Evolutionary conservation across 2,888 invertebrate genomes (phyloP).

Genomic region (Gymnosoma rotundatum): DNA sequence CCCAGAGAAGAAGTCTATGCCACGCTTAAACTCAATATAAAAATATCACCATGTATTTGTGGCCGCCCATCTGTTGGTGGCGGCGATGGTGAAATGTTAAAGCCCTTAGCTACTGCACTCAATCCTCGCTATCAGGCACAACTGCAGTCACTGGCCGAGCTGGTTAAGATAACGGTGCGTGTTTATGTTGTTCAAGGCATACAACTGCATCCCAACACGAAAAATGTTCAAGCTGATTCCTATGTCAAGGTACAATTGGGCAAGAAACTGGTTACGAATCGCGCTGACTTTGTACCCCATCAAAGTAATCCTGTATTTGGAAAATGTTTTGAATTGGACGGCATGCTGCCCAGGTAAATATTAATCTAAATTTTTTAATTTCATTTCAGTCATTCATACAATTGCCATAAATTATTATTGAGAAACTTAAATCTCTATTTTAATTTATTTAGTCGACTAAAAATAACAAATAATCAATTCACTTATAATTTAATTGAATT

Average conservation of each 20-base stretch:
- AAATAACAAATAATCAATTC: constrained; percentile 3
- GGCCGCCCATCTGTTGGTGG: constrained; percentile 37
- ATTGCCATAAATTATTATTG: not conserved
- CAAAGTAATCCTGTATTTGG: constrained; percentile 93
- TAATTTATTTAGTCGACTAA: not conserved
- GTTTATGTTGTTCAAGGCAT: constrained; percentile 90
- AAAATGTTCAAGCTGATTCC: constrained; percentile 89
- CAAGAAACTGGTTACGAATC: constrained; percentile 86
- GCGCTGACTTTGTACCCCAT: constrained; percentile 87
- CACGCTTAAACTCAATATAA: constrained; percentile 78
- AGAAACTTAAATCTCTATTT: constrained; percentile 1
- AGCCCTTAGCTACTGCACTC: constrained; percentile 71
- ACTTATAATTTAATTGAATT: constrained; percentile 35
- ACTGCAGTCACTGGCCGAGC: constrained; percentile 73
- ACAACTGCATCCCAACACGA: constrained; percentile 88
- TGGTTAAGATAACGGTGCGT: constrained; percentile 83
- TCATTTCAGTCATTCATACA: not conserved
- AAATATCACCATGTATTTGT: constrained; percentile 76
- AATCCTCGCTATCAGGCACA: constrained; percentile 74
- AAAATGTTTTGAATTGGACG: constrained; percentile 83
- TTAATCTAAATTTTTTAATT: not conserved
- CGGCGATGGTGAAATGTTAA: constrained; percentile 67
- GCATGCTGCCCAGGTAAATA: constrained; percentile 76
- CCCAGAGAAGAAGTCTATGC: constrained; percentile 82
- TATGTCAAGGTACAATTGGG: constrained; percentile 89